Conservation (phyloP, 2,888 invertebrate genomes). For the Mongoloraphidia duomilia region DNA sequence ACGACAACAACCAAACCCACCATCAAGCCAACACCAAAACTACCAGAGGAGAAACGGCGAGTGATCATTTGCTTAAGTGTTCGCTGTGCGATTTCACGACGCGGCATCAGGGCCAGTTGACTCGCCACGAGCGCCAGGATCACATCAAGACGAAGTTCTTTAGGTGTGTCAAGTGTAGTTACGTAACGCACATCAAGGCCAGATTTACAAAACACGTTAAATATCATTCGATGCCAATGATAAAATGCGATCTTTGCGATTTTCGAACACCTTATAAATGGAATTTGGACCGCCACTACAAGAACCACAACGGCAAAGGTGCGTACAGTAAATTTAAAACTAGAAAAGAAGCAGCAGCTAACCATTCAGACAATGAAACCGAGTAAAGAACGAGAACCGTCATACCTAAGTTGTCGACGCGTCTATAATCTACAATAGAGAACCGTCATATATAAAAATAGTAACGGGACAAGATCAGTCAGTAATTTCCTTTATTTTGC, state of each 20-base stretch:
- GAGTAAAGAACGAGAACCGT: too few relatives aligned
- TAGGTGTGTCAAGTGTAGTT: slow-evolving; percentile 81
- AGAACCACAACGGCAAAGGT: slow-evolving; percentile 76
- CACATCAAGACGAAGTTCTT: slow-evolving; percentile 67
- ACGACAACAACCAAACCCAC: slow-evolving; percentile 1
- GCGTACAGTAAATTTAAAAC: slow-evolving; percentile 22
- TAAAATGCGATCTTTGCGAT: slow-evolving; percentile 85
- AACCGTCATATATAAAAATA: too few relatives aligned
- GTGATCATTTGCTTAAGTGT: slow-evolving; percentile 33
- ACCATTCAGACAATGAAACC: too few relatives aligned
- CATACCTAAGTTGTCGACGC: too few relatives aligned
- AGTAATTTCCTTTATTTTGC: too few relatives aligned
- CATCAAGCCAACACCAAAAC: not conserved
- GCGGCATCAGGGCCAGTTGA: slow-evolving; percentile 45
- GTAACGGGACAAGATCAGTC: too few relatives aligned
- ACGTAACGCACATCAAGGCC: slow-evolving; percentile 79
- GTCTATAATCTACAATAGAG: too few relatives aligned
- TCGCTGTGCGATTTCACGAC: slow-evolving; percentile 56
- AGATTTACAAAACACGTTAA: slow-evolving; percentile 86
- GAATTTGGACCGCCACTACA: slow-evolving; percentile 87
- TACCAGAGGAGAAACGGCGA: not conserved
- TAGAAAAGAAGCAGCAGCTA: too few relatives aligned
- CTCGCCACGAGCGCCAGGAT: slow-evolving; percentile 56
- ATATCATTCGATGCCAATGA: slow-evolving; percentile 89
- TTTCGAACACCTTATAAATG: slow-evolving; percentile 86